Base-by-base conservation (phyloP, 2,113 vertebrate genomes). In the Himantopus leucocephalus region DNA sequence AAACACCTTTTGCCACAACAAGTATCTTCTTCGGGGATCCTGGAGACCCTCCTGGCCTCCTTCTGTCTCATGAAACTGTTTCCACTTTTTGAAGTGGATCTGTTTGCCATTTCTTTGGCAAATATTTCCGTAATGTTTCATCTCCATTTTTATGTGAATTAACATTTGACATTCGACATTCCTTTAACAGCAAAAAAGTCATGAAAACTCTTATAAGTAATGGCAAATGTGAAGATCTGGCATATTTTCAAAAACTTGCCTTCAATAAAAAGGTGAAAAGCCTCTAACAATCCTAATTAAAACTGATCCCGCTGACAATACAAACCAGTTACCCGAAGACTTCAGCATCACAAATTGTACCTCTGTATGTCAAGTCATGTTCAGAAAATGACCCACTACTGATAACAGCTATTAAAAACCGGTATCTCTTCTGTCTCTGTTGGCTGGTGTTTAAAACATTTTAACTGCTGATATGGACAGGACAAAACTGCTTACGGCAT, bases 401-500 rank as follows among this genome's bases (percentile, higher is more conserved):
- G 4, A 12, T 5, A 35, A 59, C 0, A 7, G 30, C 55, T 76
- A 19, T 10, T 56, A 13, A 75, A 70, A 10, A 6, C 2, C 0
- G 0, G 4, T 14, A 32, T 59, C 41, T 81, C 55, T 5, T 12
- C 34, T 47, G 50, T 52, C 59, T 63, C 43, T 39, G 58, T 19
- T 39, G 63, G 59, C 50, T 26, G 34, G 22, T 23, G 12, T 8
- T 80, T 80, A 8, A 88, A 88, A 27, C 32, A 26, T 14, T 21
- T 47, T 18, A 74, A 91, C 24, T 32, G 93, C 24, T 76, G 90
- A 78, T 47, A 67, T 0, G 26, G 75, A 35, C 47, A 2, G 80
- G 68, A 52, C 52, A 27, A 60, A 74, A 72, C 27, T 58, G 94
- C 80, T 95, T 39, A 78, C 58, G 41, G 89, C 89, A 89, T 27